Conservation (phyloP, 2,113 vertebrate genomes). For the Saiga tatarica region DNA sequence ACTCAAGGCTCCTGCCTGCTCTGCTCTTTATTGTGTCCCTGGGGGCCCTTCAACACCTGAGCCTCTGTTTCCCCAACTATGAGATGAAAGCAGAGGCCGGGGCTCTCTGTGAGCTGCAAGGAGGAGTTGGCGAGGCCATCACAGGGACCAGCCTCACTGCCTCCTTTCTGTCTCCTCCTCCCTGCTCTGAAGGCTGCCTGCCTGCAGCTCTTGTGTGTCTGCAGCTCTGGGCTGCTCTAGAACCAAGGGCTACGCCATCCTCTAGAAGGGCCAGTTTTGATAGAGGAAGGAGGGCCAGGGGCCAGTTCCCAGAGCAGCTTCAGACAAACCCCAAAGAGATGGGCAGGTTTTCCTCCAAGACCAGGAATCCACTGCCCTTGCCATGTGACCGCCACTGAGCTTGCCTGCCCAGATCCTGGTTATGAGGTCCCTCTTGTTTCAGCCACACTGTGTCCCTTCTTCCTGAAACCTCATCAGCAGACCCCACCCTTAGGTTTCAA, state of each 20-base stretch:
- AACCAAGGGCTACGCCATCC: neutral
- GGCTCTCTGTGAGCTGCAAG: neutral
- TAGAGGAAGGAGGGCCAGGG: neutral
- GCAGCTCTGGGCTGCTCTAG: neutral
- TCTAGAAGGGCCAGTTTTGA: neutral
- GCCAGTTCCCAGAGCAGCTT: neutral
- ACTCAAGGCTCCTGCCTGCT: too few species aligned
- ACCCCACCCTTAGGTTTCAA: neutral
- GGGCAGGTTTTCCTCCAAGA: neutral
- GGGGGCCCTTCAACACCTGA: neutral
- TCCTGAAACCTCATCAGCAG: neutral
- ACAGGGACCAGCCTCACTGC: neutral
- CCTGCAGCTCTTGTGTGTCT: neutral
- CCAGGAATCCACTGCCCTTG: neutral
- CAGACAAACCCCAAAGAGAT: neutral
- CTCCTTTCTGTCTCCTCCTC: neutral
- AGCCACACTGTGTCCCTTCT: neutral
- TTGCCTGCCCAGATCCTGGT: neutral
- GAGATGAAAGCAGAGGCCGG: neutral
- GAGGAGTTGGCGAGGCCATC: neutral
- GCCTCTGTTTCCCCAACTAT: neutral
- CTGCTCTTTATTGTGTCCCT: neutral
- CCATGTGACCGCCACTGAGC: accelerated
- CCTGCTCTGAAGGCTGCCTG: neutral
- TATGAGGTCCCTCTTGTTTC: neutral